Base-by-base conservation (phyloP, 2,888 invertebrate species). In the Mactromeris polynyma region DNA sequence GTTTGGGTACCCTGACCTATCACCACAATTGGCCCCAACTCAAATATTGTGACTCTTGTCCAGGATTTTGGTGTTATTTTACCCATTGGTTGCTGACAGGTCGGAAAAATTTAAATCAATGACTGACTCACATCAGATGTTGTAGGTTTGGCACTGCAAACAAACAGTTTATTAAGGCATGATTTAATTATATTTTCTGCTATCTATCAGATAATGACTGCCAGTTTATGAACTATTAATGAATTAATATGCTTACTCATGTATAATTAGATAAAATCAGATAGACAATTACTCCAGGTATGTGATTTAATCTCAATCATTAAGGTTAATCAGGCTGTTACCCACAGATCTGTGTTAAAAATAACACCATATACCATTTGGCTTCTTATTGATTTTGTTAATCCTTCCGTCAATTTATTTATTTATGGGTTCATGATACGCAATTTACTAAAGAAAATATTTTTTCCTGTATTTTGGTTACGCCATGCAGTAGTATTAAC, bases 231-330 rank as follows among this genome's bases (percentile, higher is more conserved):
- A 73, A 64, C n/a, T 73, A 1, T 73, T 19, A 33, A 73, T 73
- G 3, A 36, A 33, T 73, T 36, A 33, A 73, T n/a, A n/a, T 73
- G 73, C 73, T 73, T 9, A 73, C n/a, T 73, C 73, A 73, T 73
- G 17, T 73, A 73, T 73, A 17, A 14, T 2, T 73, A 36, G 14
- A 33, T 9, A 11, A 73, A 36, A 73, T 73, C 73, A 73, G 73
- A 73, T 73, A 17, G 36, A 17, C 17, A 73, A 73, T 26, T n/a
- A n/a, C 26, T 64, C n/a, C 26, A n/a, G 26, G n/a, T 73, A 36
- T 58, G 14, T 73, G 73, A 36, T 73, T 73, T 73, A 36, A 73
- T 73, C 73, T 73, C 14, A 19, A 33, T 31, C 14, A 73, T 58
- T 58, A 58, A 58, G 58, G 58, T 9, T 73, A 73, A 73, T 73